These are phyloP conservation scores for Ceratina australensis DNA, from an alignment of 1,140 invertebrate genomes.

Conservation along the genomic window DNA sequence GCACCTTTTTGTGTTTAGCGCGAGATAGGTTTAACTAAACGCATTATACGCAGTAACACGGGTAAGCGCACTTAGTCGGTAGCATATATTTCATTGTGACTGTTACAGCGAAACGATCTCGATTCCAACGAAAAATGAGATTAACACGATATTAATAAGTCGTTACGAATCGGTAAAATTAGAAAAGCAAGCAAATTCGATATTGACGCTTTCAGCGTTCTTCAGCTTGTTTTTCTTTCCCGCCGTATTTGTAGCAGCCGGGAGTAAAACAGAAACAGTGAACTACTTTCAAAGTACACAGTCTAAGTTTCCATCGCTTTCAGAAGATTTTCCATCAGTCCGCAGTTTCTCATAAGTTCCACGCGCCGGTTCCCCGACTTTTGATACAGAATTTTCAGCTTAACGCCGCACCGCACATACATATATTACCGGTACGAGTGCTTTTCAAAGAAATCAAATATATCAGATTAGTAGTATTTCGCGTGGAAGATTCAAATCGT, in stretches of 20 bases:
- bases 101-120: neutral
- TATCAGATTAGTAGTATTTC: too few relatives aligned
- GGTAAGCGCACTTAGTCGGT: neutral
- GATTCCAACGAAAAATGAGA: too few relatives aligned
- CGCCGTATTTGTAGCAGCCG: neutral
- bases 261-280: neutral
- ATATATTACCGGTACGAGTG: too few relatives aligned
- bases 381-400: neutral
- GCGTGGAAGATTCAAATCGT: too few relatives aligned
- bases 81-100: neutral
- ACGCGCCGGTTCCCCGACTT: neutral
- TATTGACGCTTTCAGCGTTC: neutral
- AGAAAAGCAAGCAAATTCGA: neutral
- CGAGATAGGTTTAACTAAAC: neutral
- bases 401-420: neutral
- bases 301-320: neutral
- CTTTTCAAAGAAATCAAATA: too few relatives aligned
- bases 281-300: neutral
- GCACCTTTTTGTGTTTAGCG: neutral
- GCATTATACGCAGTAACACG: neutral
- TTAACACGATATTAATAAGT: too few relatives aligned
- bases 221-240: neutral
- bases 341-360: neutral
- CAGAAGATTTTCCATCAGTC: conserved; percentile 8
- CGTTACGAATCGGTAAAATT: too few relatives aligned